These are phyloP conservation scores for Catocala fraxini DNA, from an alignment of 2,888 invertebrate genomes.

Conservation along the genomic window DNA sequence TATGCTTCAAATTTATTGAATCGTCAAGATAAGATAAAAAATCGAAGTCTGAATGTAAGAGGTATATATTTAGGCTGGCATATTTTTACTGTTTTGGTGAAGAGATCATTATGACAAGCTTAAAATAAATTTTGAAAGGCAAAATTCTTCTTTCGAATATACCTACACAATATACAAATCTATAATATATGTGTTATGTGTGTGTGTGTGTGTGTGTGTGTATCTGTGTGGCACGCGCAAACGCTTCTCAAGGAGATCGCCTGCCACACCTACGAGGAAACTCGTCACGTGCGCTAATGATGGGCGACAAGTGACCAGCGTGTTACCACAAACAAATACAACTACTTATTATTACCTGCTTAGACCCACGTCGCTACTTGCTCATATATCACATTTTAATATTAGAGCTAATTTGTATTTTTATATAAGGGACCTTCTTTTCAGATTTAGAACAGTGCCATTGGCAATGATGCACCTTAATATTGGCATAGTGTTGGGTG, in stretches of 20 bases:
- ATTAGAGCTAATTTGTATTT: too few species aligned
- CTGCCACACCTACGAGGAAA: slow-evolving; percentile 70
- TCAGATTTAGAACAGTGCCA: too few species aligned
- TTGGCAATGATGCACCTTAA: too few species aligned
- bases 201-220: neutral
- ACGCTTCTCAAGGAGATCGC: slow-evolving; percentile 52
- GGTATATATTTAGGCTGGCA: neutral
- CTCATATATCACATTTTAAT: too few species aligned
- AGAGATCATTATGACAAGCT: neutral
- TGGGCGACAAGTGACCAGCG: slow-evolving; percentile 42
- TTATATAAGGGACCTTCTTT: too few species aligned
- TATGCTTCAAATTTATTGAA: too few species aligned
- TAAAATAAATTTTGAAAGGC: slow-evolving; percentile 3
- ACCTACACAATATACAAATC: neutral
- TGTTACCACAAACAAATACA: slow-evolving; percentile 27
- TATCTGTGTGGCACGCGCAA: slow-evolving; percentile 21
- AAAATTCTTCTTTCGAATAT: neutral
- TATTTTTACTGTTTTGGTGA: neutral
- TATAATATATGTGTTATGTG: neutral
- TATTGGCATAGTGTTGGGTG: too few species aligned
- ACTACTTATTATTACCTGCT: neutral
- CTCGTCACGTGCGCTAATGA: slow-evolving; percentile 51
- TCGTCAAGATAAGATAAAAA: too few species aligned
- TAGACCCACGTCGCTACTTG: too few species aligned
- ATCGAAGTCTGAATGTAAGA: too few species aligned